Percentiles rank a stretch among this genome's conserved stretches.
These are phyloP conservation scores for Poliocrania exsul DNA, from an alignment of 2,797 vertebrate genomes.

Conservation along the genomic window DNA sequence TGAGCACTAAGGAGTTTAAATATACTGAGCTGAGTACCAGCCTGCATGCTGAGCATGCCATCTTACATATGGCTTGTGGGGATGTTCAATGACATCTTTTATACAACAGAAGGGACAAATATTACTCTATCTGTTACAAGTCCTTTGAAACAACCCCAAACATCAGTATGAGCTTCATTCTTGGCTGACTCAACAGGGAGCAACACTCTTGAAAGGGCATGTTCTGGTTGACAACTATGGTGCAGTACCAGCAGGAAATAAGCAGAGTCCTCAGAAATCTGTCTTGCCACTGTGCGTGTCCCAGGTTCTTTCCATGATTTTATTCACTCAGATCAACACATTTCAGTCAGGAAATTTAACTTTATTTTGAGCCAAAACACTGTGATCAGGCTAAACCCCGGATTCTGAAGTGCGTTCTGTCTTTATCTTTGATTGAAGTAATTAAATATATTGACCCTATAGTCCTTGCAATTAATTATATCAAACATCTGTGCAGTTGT, in stretches of 20 bases:
- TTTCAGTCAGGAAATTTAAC: not conserved
- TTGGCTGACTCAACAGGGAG: not conserved
- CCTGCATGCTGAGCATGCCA: not conserved
- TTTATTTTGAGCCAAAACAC: not conserved
- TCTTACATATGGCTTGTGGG: not conserved
- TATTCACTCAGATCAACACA: not conserved
- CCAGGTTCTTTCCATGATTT: not conserved
- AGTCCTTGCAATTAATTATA: not conserved
- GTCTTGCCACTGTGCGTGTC: fast-evolving
- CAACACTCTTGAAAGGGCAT: not conserved
- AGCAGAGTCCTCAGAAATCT: not conserved
- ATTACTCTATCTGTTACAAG: not conserved
- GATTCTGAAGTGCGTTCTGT: not conserved
- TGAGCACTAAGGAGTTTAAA: not conserved
- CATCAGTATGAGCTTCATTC: not conserved
- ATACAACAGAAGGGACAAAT: not conserved
- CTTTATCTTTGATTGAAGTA: not conserved
- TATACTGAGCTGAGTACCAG: not conserved
- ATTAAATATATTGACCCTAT: not conserved
- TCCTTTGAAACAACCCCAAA: not conserved
- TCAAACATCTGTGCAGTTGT: not conserved
- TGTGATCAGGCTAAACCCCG: fast-evolving
- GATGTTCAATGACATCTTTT: not conserved
- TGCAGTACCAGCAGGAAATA: not conserved
- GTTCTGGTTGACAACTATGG: not conserved